Conservation (phyloP, 30 jellyfish, hydroid and myxozoan species). For the Hydractinia echinata region DNA sequence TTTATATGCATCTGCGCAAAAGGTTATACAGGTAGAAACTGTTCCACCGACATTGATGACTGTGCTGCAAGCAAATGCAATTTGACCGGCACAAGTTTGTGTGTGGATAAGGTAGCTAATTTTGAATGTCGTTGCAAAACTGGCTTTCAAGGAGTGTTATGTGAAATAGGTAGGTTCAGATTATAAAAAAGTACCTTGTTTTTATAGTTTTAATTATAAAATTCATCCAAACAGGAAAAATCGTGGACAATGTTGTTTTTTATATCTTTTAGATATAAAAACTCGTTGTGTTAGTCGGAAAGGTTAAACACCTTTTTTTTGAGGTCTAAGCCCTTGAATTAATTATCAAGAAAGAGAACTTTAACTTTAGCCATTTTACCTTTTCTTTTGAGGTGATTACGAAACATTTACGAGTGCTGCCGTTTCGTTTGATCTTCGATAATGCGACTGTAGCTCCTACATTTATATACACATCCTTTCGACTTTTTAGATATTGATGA, state of each 20-base stretch:
- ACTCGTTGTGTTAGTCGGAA: no score
- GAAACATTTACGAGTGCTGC: no score
- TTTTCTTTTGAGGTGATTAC: no score
- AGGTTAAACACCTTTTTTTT: no score
- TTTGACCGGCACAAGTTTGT: slow-evolving; percentile 16
- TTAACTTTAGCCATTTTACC: no score
- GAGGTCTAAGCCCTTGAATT: no score
- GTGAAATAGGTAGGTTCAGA: slow-evolving; percentile 47
- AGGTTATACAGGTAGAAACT: slow-evolving; percentile 76
- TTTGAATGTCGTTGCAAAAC: slow-evolving; percentile 62
- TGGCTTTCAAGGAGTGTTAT: slow-evolving; percentile 72
- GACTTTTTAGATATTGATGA: slow-evolving; percentile 57
- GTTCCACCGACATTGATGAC: slow-evolving; percentile 36
- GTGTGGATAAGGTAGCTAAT: slow-evolving; percentile 68
- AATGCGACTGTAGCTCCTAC: slow-evolving; percentile 56
- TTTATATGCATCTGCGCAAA: slow-evolving; percentile 64
- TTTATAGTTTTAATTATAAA: slow-evolving; percentile 26
- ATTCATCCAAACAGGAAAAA: neutral
- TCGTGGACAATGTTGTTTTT: no score
- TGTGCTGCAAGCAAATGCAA: slow-evolving; percentile 18
- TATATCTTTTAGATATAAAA: no score
- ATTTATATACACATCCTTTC: neutral
- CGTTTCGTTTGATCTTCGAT: neutral
- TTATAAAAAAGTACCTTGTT: slow-evolving; percentile 28
- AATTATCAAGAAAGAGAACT: no score